phyloP scores from a whole-genome alignment of 2,113 vertebrate species.

The Ailuropoda melanoleuca region DNA sequence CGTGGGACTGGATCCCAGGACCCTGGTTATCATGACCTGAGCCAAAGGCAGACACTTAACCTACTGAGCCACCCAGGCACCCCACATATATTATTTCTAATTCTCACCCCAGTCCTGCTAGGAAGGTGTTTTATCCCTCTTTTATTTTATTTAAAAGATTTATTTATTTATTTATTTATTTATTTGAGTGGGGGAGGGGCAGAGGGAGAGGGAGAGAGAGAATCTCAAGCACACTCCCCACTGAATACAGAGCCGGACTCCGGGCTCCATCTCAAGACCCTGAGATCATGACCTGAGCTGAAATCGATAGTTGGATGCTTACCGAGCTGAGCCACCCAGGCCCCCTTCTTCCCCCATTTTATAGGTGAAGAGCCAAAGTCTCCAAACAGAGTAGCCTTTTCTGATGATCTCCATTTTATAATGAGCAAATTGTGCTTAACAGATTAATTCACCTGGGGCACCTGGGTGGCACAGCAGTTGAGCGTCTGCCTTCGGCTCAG shows the following conservation, averaged over 20 bases:
- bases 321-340: background rate
- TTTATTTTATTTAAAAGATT: background rate
- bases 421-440: background rate
- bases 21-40: no score
- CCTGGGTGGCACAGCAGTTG: no score
- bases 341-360: background rate
- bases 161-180: background rate
- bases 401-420: background rate
- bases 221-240: background rate
- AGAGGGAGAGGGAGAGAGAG: background rate
- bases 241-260: background rate
- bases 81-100: no score
- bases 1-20: no score
- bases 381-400: background rate
- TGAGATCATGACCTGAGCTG: background rate
- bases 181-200: background rate
- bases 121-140: background rate
- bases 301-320: background rate
- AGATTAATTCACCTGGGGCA: background rate
- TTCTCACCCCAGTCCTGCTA: background rate
- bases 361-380: background rate
- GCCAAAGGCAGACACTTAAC: no score
- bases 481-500: no score
- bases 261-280: background rate
- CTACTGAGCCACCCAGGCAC: no score